Evolutionary conservation across 1,140 invertebrate species (phyloP).

Genomic region (Drosophila busckii): DNA sequence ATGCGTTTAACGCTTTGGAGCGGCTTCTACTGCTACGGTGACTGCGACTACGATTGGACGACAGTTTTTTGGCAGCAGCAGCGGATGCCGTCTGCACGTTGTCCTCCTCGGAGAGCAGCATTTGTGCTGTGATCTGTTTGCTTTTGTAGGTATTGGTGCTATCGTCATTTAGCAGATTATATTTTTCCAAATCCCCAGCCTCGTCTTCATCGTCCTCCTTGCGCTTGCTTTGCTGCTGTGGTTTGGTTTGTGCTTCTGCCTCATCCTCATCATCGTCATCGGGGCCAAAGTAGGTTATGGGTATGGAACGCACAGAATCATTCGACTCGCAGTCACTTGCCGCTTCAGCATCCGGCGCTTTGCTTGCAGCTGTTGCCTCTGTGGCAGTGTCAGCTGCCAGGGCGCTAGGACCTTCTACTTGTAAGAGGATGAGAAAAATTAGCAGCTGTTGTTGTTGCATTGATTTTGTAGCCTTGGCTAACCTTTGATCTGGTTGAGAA

Average conservation of each 20-base stretch:
- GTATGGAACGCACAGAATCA: slow-evolving; percentile 73
- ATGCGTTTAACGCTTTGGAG: slow-evolving; percentile 1
- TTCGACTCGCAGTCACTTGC: slow-evolving; percentile 49
- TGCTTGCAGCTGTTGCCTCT: background rate
- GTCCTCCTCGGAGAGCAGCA: slow-evolving; percentile 67
- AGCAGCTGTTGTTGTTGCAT: background rate
- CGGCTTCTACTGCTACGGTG: slow-evolving; percentile 12
- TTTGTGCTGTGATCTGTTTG: slow-evolving; percentile 18
- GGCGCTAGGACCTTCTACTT: slow-evolving; percentile 32
- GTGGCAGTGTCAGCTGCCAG: background rate
- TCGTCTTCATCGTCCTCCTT: slow-evolving; percentile 52
- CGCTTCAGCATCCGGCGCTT: slow-evolving; percentile 9
- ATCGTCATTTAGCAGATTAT: slow-evolving; percentile 63
- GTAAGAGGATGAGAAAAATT: background rate
- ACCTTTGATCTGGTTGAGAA: slow-evolving; percentile 82
- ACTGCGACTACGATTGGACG: slow-evolving; percentile 23
- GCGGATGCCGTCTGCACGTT: slow-evolving; percentile 60
- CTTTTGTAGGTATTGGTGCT: slow-evolving; percentile 62
- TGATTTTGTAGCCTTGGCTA: background rate
- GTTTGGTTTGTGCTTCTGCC: background rate
- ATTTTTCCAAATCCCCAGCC: slow-evolving; percentile 54
- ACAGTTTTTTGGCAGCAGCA: slow-evolving; percentile 7
- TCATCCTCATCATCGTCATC: slow-evolving; percentile 62
- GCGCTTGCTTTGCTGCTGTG: background rate
- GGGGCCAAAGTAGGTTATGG: slow-evolving; percentile 73